phyloP scores from a whole-genome alignment of 2,888 invertebrate genomes.

The Lithophane ornitopus region DNA sequence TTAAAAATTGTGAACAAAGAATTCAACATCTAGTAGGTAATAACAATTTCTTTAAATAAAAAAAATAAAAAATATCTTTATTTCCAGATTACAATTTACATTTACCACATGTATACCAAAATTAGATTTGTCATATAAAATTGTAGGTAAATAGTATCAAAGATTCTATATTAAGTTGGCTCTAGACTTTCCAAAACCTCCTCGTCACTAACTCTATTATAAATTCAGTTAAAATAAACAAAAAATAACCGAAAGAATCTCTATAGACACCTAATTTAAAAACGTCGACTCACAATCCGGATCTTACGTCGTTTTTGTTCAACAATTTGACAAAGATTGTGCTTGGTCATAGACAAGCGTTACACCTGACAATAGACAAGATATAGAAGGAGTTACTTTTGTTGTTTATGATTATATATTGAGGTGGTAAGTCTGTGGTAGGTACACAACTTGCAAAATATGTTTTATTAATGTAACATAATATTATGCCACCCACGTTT shows the following conservation, averaged over 20 bases:
- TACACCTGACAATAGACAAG: slow-evolving; percentile 18
- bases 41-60: too few relatives aligned
- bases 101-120: too few relatives aligned
- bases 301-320: slow-evolving; percentile 30
- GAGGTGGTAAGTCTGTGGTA: neutral
- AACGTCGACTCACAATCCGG: slow-evolving; percentile 35
- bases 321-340: slow-evolving; percentile 37
- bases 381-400: slow-evolving; percentile 7
- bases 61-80: too few relatives aligned
- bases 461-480: neutral
- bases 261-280: neutral
- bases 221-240: neutral
- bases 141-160: too few relatives aligned
- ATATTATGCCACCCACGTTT: slow-evolving; percentile 3
- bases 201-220: neutral
- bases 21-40: too few relatives aligned
- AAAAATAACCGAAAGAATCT: slow-evolving; percentile 3
- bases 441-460: slow-evolving; percentile 13
- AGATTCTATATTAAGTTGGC: neutral
- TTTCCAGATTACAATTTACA: too few relatives aligned
- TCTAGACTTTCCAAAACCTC: slow-evolving; percentile 15
- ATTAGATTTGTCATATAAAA: too few relatives aligned
- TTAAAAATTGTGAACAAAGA: too few relatives aligned
- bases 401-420: slow-evolving; percentile 6
- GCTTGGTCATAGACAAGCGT: slow-evolving; percentile 28